These are phyloP conservation scores for Ceratitis capitata DNA, from an alignment of 1,140 invertebrate species.

Conservation along the genomic window DNA sequence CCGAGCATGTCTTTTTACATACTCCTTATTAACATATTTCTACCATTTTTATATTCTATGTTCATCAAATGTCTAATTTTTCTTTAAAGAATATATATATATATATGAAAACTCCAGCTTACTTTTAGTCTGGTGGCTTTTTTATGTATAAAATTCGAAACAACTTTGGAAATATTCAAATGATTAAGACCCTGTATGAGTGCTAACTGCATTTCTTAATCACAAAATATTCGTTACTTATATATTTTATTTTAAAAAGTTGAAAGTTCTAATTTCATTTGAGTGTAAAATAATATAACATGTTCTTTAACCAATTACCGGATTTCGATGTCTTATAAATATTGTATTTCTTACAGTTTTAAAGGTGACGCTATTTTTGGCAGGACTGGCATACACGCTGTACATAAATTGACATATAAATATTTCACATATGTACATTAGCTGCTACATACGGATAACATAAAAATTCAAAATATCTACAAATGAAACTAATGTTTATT, in stretches of 20 bases:
- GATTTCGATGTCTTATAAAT: background rate
- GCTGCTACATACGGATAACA: constrained; percentile 27
- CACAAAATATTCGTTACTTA: background rate
- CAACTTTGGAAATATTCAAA: background rate
- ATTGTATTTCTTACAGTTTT: constrained; percentile 21
- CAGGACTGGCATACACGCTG: background rate
- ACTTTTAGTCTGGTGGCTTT: too few relatives aligned
- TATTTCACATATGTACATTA: constrained; percentile 18
- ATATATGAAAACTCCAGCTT: too few relatives aligned
- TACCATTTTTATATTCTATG: too few relatives aligned
- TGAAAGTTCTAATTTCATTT: background rate
- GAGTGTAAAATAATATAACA: background rate
- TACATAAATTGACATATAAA: background rate
- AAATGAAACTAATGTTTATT: background rate
- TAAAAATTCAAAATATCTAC: background rate
- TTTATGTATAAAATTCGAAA: too few relatives aligned
- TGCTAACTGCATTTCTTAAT: background rate
- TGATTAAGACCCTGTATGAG: background rate
- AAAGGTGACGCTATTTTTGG: background rate
- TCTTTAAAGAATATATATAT: too few relatives aligned
- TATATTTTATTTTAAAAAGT: background rate
- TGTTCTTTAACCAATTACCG: background rate
- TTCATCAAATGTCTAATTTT: too few relatives aligned
- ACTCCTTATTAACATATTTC: too few relatives aligned
- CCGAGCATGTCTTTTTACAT: too few relatives aligned